Conservation (phyloP, 2,797 vertebrate species). For the Chloroceryle amazona region DNA sequence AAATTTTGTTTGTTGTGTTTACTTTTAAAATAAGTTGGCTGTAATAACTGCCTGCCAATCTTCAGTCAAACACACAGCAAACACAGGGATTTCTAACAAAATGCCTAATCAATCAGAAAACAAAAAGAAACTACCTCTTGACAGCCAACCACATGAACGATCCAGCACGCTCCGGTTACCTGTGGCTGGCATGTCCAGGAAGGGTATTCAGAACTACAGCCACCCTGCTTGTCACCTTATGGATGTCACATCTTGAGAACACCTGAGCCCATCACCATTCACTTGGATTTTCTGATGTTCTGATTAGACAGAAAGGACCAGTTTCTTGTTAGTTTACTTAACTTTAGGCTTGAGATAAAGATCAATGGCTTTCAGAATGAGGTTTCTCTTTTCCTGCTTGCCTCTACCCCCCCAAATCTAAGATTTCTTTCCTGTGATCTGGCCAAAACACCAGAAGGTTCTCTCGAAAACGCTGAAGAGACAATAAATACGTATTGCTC, state of each 20-base stretch:
- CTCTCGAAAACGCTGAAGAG: neutral
- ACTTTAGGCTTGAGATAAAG: neutral
- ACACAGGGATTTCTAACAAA: neutral
- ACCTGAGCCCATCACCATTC: neutral
- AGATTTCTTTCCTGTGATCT: neutral
- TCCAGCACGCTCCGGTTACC: neutral
- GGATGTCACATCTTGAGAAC: neutral
- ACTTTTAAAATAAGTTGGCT: neutral
- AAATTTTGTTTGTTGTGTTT: neutral
- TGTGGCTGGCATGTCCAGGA: accelerated
- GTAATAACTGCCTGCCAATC: neutral
- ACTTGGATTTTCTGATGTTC: neutral
- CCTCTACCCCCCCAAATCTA: neutral
- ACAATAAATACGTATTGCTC: neutral
- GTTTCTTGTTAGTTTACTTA: neutral
- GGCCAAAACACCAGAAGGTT: neutral
- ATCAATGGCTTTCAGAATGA: neutral
- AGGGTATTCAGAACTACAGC: neutral
- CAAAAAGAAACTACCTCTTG: neutral
- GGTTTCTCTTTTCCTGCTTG: neutral
- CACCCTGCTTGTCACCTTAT: neutral
- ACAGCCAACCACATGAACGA: neutral
- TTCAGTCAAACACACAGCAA: neutral
- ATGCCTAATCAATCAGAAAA: neutral
- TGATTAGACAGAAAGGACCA: too few species aligned